phyloP scores from a whole-genome alignment of 2,797 vertebrate genomes.

The Euphonia xanthogaster region DNA sequence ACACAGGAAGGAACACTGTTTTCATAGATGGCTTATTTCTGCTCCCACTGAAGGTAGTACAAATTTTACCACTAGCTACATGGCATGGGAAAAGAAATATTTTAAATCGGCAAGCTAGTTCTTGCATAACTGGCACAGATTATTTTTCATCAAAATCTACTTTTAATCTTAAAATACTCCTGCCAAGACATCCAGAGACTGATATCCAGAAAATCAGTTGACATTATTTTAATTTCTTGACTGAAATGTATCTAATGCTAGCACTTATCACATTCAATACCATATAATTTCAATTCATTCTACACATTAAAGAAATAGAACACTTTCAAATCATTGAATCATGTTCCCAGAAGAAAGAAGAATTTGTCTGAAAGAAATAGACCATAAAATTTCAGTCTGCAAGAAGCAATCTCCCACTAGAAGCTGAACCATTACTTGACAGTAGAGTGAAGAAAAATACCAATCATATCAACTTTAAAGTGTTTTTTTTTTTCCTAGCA shows the following conservation, averaged over 20 bases:
- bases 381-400: neutral
- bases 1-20: neutral
- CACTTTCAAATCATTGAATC: neutral
- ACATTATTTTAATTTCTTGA: neutral
- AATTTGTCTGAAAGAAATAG: neutral
- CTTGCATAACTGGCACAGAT: neutral
- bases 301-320: neutral
- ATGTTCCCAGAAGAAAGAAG: neutral
- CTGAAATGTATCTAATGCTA: neutral
- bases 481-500: neutral
- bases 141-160: neutral
- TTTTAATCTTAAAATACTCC: neutral
- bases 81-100: neutral
- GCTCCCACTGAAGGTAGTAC: neutral
- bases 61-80: neutral
- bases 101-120: neutral
- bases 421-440: neutral
- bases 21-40: neutral
- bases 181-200: neutral
- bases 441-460: neutral
- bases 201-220: neutral
- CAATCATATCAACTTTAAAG: neutral
- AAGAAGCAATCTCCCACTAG: neutral
- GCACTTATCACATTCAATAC: neutral
- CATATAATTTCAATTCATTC: neutral